Conservation (phyloP, 2,797 vertebrate genomes). For the Pempheris klunzingeri region DNA sequence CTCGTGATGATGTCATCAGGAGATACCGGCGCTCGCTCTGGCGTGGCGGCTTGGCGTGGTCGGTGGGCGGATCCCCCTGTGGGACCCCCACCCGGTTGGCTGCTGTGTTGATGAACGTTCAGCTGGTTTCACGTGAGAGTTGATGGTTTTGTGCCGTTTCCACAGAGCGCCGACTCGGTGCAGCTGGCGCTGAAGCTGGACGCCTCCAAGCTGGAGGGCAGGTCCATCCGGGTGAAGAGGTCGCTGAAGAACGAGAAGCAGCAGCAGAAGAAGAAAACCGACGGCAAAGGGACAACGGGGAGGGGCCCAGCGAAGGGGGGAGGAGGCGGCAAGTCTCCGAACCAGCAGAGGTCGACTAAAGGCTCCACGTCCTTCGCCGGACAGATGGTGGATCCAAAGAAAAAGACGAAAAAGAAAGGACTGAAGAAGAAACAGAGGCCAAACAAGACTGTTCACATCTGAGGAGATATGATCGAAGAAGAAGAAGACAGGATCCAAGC, state of each 20-base stretch:
- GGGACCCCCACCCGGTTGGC: too few relatives aligned
- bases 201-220: constrained; percentile 72
- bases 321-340: constrained; percentile 15
- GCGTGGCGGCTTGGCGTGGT: too few relatives aligned
- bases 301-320: constrained; percentile 11
- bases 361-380: constrained; percentile 75
- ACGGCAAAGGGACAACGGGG: background rate
- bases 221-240: constrained; percentile 82
- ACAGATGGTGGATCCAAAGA: constrained; percentile 71
- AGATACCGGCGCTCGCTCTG: too few relatives aligned
- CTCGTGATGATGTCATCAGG: too few relatives aligned
- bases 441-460: constrained; percentile 61
- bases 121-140: background rate
- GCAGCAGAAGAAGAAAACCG: constrained; percentile 46
- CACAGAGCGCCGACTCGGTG: constrained; percentile 81
- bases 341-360: constrained; percentile 21
- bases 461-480: background rate
- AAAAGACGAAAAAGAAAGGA: constrained; percentile 70
- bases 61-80: too few relatives aligned
- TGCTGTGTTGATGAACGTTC: background rate
- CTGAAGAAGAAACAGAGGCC: constrained; percentile 75
- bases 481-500: too few relatives aligned
- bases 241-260: constrained; percentile 81
- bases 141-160: background rate
- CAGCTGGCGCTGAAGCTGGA: constrained; percentile 84